Conservation (phyloP, 2,888 invertebrate species). For the Volucella zonaria region DNA sequence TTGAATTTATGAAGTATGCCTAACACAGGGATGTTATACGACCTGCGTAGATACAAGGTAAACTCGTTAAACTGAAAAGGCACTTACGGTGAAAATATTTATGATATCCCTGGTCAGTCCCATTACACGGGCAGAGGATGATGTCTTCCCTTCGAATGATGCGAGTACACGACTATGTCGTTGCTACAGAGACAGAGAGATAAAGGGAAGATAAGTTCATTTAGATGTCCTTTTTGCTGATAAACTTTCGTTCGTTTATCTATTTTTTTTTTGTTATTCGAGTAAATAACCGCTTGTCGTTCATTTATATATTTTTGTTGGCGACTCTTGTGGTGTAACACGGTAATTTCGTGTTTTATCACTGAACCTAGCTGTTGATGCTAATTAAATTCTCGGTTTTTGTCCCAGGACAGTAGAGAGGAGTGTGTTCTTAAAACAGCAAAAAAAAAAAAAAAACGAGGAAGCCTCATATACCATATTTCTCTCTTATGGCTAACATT, state of each 20-base stretch:
- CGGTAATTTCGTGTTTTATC: conserved; percentile 39
- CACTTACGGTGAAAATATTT: conserved; percentile 50
- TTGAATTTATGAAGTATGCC: conserved; percentile 50
- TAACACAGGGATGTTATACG: conserved; percentile 18
- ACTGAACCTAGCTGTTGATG: conserved; percentile 17
- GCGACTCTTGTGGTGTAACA: not conserved
- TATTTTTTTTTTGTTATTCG: conserved; percentile 9
- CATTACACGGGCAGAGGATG: conserved; percentile 6
- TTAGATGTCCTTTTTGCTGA: conserved; percentile 31
- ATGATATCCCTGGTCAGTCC: conserved; percentile 57
- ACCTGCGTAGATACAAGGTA: not conserved
- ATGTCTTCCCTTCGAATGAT: conserved; percentile 17
- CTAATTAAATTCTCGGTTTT: conserved; percentile 52
- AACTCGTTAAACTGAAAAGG: conserved; percentile 67
- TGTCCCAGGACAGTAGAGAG: not conserved
- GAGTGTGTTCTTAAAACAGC: conserved; percentile 11
- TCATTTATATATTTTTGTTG: conserved; percentile 1
- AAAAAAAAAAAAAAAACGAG: not conserved
- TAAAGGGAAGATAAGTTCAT: conserved; percentile 18
- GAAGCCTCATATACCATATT: too few species aligned
- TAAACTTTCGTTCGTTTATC: conserved; percentile 25
- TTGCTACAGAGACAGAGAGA: not conserved
- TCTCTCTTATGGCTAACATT: too few species aligned
- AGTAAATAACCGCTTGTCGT: conserved; percentile 27
- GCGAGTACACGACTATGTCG: not conserved